Conservation (phyloP, 2,113 vertebrate genomes). For the Misgurnus mizolepis region DNA sequence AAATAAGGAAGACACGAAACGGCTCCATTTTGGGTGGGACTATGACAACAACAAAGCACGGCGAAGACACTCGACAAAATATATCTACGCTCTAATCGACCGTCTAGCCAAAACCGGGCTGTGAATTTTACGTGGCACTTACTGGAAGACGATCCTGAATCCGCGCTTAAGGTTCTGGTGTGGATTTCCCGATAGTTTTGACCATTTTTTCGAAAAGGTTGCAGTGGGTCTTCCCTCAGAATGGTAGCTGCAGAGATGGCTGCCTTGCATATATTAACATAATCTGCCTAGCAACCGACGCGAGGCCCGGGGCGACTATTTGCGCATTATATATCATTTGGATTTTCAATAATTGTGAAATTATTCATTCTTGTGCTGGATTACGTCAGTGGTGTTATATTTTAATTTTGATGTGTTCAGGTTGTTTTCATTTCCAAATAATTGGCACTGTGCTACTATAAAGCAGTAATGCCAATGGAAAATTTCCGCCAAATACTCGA, state of each 20-base stretch:
- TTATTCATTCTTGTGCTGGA: not conserved
- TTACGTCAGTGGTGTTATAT: not conserved
- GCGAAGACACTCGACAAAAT: slow-evolving; percentile 63
- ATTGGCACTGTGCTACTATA: not conserved
- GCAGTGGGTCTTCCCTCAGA: slow-evolving; percentile 88
- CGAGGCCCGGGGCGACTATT: slow-evolving; percentile 59
- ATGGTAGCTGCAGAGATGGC: slow-evolving; percentile 90
- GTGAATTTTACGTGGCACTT: slow-evolving; percentile 36
- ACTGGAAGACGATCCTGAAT: slow-evolving; percentile 44
- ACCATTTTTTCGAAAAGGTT: slow-evolving; percentile 71
- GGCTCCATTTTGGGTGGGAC: slow-evolving; percentile 92
- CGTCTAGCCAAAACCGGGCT: slow-evolving; percentile 12
- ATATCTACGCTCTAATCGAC: slow-evolving; percentile 43
- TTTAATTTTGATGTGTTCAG: not conserved
- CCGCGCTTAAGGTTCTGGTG: slow-evolving; percentile 46
- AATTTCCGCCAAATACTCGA: slow-evolving; percentile 11
- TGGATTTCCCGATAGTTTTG: slow-evolving; percentile 59
- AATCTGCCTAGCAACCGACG: slow-evolving; percentile 83
- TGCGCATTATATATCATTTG: slow-evolving; percentile 49
- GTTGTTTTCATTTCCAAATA: not conserved
- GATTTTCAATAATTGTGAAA: not conserved
- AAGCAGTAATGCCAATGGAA: slow-evolving; percentile 36
- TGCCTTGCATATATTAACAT: slow-evolving; percentile 82
- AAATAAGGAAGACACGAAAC: slow-evolving; percentile 73
- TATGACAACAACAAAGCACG: slow-evolving; percentile 77